Conservation (phyloP, 2,888 invertebrate species). For the Pteria penguin region DNA sequence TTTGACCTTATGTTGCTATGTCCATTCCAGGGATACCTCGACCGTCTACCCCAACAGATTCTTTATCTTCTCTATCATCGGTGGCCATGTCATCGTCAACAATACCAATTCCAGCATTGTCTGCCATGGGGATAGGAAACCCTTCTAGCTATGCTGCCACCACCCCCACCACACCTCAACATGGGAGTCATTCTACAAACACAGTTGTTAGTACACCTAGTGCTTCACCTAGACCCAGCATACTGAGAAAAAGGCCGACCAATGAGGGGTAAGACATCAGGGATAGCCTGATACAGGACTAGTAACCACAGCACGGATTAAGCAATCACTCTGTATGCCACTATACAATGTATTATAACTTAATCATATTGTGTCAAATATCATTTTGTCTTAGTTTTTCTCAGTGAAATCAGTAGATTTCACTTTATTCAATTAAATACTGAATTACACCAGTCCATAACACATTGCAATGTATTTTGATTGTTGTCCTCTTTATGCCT, state of each 20-base stretch:
- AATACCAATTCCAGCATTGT: constrained; percentile 37
- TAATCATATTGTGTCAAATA: no score
- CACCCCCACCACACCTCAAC: constrained; percentile 31
- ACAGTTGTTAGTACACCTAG: constrained; percentile 78
- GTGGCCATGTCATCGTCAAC: constrained; percentile 20
- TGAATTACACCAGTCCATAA: no score
- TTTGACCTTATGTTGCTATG: neutral
- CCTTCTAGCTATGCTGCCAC: constrained; percentile 20
- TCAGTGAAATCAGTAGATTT: no score
- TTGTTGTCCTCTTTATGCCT: no score
- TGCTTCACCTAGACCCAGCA: constrained; percentile 89
- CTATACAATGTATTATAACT: no score
- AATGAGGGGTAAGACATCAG: constrained; percentile 86
- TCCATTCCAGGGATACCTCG: constrained; percentile 12
- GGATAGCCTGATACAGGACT: no score
- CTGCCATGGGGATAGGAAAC: constrained; percentile 20
- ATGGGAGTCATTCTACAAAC: constrained; percentile 32
- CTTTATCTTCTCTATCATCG: constrained; percentile 3
- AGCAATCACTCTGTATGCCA: no score
- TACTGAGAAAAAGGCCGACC: constrained; percentile 90
- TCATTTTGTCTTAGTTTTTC: no score
- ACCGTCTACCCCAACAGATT: constrained; percentile 35
- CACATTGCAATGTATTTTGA: no score
- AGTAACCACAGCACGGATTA: no score
- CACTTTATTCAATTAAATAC: no score